Evolutionary conservation across 2,113 vertebrate genomes (phyloP), one percentile per base, ranked within the genome.

Genomic region (Okapia johnstoni): DNA sequence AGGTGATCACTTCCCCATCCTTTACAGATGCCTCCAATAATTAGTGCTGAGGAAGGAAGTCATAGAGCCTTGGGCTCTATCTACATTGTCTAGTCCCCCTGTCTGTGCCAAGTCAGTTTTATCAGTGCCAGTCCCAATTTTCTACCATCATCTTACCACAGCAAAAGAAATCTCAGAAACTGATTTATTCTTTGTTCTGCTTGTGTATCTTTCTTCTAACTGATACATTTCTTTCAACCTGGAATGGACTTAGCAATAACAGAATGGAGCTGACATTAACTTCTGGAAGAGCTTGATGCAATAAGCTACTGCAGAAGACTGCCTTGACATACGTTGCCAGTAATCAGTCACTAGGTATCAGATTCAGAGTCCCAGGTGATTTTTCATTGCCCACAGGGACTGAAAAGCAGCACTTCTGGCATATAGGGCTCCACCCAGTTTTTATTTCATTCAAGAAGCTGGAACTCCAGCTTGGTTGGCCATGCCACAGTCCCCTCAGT

Each of bases 1-100:
- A 46, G 2, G 50, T 46, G 48, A 54, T 88, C 26, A 30, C 25
- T 88, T 63, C 23, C 13, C 19, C 55, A 52, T n/a, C 33, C 25
- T 93, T 80, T 63, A 54, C 57, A 93, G 55, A 43, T 93, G 26
- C 73, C 46, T 43, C 46, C 9, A 60, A 52, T 55, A 79, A 54
- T 54, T 26, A 61, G 12, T 15, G 9, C 52, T 55, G 28, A 54
- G 57, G 52, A 73, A 80, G 36, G 61, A 70, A 55, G 21, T 54
- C 57, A 26, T n/a, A n/a, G 0, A 79, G 46, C 33, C 25, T 40
- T 93, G 19, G 84, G 52, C 70, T 80, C 54, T 55, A 21, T 55
- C 33, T 14, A 10, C 52, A 36, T 55, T 15, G 7, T 40, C 13
- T 36, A 55, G n/a, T 83, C n/a, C 80, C 33, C 33, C 33, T 36